These are phyloP conservation scores for Gryon sp. DNA, from an alignment of 1,140 invertebrate genomes.

Conservation along the genomic window DNA sequence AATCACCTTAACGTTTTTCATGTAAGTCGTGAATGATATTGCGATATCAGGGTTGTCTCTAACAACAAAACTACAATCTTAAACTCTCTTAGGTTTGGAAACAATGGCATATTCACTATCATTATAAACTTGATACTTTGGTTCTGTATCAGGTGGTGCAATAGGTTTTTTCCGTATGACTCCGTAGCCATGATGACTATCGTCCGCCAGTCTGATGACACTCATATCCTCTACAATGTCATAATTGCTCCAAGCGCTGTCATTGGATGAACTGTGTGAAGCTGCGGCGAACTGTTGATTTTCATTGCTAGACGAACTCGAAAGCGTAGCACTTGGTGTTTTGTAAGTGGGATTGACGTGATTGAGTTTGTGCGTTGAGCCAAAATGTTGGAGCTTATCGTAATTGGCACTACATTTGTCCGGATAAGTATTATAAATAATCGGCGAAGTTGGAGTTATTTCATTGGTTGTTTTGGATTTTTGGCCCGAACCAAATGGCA, in stretches of 20 bases:
- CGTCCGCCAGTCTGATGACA: constrained; percentile 85
- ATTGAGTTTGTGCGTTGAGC: constrained; percentile 84
- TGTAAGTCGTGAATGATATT: no score
- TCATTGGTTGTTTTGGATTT: constrained; percentile 67
- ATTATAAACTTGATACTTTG: constrained; percentile 86
- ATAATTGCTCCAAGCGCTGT: constrained; percentile 82
- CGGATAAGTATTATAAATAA: constrained; percentile 65
- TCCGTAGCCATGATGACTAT: constrained; percentile 88
- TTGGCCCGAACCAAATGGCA: constrained; percentile 52
- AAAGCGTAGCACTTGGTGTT: constrained; percentile 67
- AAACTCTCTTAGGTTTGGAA: constrained; percentile 89
- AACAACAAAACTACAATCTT: no score
- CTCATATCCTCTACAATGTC: constrained; percentile 85
- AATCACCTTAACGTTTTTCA: no score
- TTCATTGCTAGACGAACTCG: constrained; percentile 15
- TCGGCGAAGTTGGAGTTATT: constrained; percentile 60
- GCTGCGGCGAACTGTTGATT: constrained; percentile 6
- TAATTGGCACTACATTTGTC: constrained; percentile 80
- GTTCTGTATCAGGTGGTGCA: constrained; percentile 76
- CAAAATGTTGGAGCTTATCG: constrained; percentile 89
- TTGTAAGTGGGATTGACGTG: constrained; percentile 84
- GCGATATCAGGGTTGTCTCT: no score
- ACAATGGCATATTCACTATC: constrained; percentile 89
- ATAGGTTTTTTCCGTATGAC: constrained; percentile 85
- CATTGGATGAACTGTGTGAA: constrained; percentile 50